Evolutionary conservation across 2,113 vertebrate genomes (phyloP), one percentile per base, ranked within the genome.

Genomic region (Castor canadensis): DNA sequence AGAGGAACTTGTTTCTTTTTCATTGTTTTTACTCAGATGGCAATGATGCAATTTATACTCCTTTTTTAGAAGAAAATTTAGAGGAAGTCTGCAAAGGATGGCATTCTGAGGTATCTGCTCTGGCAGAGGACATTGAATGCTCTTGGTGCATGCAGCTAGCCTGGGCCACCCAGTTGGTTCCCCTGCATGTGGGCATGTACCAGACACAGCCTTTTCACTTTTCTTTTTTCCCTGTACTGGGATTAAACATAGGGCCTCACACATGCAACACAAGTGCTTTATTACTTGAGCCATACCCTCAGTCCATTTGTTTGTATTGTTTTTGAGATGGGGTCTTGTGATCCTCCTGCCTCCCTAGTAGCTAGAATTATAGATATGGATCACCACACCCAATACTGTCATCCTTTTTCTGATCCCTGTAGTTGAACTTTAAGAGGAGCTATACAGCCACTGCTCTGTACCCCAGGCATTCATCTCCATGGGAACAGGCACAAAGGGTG

Each of bases 161-260:
- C 28, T 73, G 1, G 13, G 20, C 49, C n/a, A 6, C 30, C n/a
- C 16, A 2, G 1, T 24, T 9, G 35, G 22, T 32, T 5, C 32
- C 3, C 54, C 49, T 8, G 67, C 54, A 72, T 60, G 5, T 79
- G 72, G 40, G 35, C 13, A 54, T 43, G 13, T 30, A 47, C 30
- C 56, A 19, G 49, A 30, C 22, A n/a, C 17, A 11, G 15, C 6
- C 40, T 22, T 30, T 69, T 40, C 1, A 9, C 5, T 47, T 24
- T 38, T 3, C 1, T 2, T 26, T n/a, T n/a, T n/a, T n/a, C n/a
- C n/a, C n/a, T n/a, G n/a, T n/a, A n/a, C n/a, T n/a, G n/a, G n/a
- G n/a, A n/a, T n/a, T n/a, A n/a, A n/a, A n/a, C n/a, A n/a, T 17
- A 58, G 56, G 56, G 56, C 56, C 56, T 58, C n/a, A n/a, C n/a